Evolutionary conservation across 2,797 vertebrate genomes (phyloP).

Genomic region (Danionella dracula): DNA sequence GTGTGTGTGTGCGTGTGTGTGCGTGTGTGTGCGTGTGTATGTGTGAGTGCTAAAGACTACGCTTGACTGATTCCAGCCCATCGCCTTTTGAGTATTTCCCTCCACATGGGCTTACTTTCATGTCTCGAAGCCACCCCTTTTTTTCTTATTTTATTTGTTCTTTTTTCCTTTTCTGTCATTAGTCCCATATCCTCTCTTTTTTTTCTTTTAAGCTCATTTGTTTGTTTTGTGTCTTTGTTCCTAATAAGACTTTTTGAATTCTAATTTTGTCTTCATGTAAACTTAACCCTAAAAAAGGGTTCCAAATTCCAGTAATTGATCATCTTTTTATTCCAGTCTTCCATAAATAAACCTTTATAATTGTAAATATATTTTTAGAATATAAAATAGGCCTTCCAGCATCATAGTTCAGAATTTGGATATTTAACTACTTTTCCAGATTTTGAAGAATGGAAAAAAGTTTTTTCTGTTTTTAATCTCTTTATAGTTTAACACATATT

Average conservation of each 20-base stretch:
- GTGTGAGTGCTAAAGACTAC: background rate
- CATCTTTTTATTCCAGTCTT: too few species aligned
- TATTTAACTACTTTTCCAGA: too few species aligned
- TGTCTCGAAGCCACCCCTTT: slow-evolving; percentile 55
- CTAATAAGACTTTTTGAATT: background rate
- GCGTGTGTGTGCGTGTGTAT: background rate
- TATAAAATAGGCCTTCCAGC: too few species aligned
- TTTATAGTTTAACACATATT: too few species aligned
- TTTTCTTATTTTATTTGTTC: slow-evolving; percentile 22
- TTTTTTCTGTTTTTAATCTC: too few species aligned
- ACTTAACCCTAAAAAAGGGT: too few species aligned
- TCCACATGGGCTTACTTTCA: slow-evolving; percentile 71
- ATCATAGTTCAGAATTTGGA: too few species aligned
- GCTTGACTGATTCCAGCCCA: slow-evolving; percentile 34
- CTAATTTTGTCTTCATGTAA: background rate
- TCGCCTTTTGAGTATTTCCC: slow-evolving; percentile 69
- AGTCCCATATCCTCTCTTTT: slow-evolving; percentile 48
- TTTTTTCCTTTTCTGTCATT: slow-evolving; percentile 40
- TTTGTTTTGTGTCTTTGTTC: background rate
- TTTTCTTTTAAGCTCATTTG: background rate
- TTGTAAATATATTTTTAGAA: too few species aligned
- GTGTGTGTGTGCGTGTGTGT: slow-evolving; percentile 17
- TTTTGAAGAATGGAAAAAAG: too few species aligned
- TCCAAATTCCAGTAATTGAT: too few species aligned
- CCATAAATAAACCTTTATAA: too few species aligned